Evolutionary conservation across 2,797 vertebrate species (phyloP), one percentile per base, ranked within the genome.

Genomic region (Masticophis lateralis): DNA sequence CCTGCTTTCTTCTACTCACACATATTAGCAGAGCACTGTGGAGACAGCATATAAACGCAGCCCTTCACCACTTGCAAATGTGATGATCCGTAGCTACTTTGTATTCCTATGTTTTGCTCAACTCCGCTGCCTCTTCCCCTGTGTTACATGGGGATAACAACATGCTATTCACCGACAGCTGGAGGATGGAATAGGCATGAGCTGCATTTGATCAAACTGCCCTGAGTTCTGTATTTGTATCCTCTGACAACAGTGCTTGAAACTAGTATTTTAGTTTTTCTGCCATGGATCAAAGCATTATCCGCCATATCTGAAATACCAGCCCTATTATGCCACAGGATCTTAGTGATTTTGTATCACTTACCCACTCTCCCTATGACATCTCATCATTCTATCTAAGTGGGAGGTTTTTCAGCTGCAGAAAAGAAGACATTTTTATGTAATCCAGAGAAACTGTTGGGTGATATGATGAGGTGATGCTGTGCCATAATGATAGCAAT

Each of bases 401-500:
- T 57, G 59, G 66, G 90, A 37, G 86, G n/a, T 74, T 93, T 93
- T 91, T 93, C 57, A 88, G 20, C 22, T 7, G 69, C 59, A 59
- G 27, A 86, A 93, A 88, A 91, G 87, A 93, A 91, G 87, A 93
- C 59, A 86, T 93, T 89, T 93, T 91, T 93, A 43, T 93, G 91
- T 93, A 89, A 88, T 93, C 57, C 59, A 66, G 91, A 91, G 87
- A 91, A 91, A 93, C 91, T 57, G 90, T 86, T 91, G 57, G 89
- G 57, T 57, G 69, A 69, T 91, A 60, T 60, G 14, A n/a, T 86
- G 90, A 93, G 74, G 16, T 87, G 87, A 86, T 66, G 90, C 90
- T 93, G 93, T 89, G 93, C 69, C 63, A 63, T 79, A 89, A 93
- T 89, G 87, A 86, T 89, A 89, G 90, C 93, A 93, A 93, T 93